Base-by-base conservation (phyloP, 2,113 vertebrate genomes). In the Grammomys dolichurus region DNA sequence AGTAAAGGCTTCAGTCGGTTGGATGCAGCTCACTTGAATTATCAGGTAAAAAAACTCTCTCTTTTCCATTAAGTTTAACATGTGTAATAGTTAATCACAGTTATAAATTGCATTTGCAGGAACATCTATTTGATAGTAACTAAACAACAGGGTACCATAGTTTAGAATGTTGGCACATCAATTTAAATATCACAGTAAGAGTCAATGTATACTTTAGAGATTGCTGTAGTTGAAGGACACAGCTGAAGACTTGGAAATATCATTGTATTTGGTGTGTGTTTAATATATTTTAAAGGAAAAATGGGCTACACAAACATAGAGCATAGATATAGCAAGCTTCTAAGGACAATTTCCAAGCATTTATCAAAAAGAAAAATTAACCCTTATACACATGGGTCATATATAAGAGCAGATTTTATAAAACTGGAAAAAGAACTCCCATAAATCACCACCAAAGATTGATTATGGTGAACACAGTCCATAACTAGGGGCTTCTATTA, bases 241-340 rank as follows among this genome's bases (percentile, higher is more conserved):
- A 77, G 36, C 5, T 24, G 16, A 82, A 28, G 33, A 6, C 6
- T 12, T 67, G 5, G 9, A 56, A 36, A 9, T 22, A 80, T 56
- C 48, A 54, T 33, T 1, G 2, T 1, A 51, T 80, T 36, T 80
- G 20, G 6, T 77, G 16, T n/a, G 17, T 56, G 51, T 72, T 72
- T 4, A 33, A 9, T 5, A 75, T 2, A 33, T 36, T 51, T 24
- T 6, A 12, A 60, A 26, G 36, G 5, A 76, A n/a, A 3, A 43
- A 26, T 3, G 31, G 14, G 11, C 1, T 40, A 7, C 10, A 0
- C 0, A 1, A 31, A n/a, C 10, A 40, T 16, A 75, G 19, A 40
- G 1, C 5, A 6, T 7, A 56, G 56, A 33, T 36, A 40, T 19
- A 7, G 7, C 4, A 51, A 51, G 81, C 2, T 12, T 31, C 28